Conservation (phyloP, 2,113 vertebrate genomes). For the Zosterops pallidus region DNA sequence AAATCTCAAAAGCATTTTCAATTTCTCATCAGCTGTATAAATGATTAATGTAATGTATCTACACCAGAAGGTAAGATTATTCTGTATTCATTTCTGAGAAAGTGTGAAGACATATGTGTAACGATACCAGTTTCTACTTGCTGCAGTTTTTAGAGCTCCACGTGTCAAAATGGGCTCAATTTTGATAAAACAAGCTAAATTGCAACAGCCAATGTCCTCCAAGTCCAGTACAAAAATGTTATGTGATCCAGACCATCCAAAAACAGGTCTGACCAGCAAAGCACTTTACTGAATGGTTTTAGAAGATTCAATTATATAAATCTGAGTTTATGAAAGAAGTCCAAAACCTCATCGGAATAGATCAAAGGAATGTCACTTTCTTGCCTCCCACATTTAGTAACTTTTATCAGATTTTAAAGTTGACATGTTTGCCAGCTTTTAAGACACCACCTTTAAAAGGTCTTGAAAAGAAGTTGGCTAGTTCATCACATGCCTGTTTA, state of each 20-base stretch:
- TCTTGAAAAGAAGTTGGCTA: constrained; percentile 59
- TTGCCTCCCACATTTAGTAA: constrained; percentile 55
- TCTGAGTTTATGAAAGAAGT: constrained; percentile 43
- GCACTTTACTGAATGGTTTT: constrained; percentile 24
- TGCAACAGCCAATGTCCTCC: constrained; percentile 56
- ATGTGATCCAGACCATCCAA: constrained; percentile 9
- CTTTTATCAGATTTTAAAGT: constrained; percentile 29
- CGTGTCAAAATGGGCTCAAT: constrained; percentile 31
- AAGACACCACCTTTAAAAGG: constrained; percentile 56
- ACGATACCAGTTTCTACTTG: constrained; percentile 37
- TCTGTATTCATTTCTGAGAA: constrained; percentile 36
- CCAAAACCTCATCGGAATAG: constrained; percentile 23
- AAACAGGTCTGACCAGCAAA: constrained; percentile 37
- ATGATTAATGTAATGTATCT: constrained; percentile 63
- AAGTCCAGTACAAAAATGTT: constrained; percentile 46
- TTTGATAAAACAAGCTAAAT: constrained; percentile 55
- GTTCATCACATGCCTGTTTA: constrained; percentile 41
- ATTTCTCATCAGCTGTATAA: constrained; percentile 70
- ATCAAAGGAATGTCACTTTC: constrained; percentile 26
- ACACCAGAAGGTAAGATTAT: constrained; percentile 56
- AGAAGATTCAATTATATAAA: background rate
- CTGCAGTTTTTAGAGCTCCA: constrained; percentile 18
- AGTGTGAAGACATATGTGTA: constrained; percentile 32
- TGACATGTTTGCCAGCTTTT: constrained; percentile 51
- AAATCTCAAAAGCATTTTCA: constrained; percentile 77